Evolutionary conservation across 1,140 invertebrate genomes (phyloP).

Genomic region (Aricia agestis): DNA sequence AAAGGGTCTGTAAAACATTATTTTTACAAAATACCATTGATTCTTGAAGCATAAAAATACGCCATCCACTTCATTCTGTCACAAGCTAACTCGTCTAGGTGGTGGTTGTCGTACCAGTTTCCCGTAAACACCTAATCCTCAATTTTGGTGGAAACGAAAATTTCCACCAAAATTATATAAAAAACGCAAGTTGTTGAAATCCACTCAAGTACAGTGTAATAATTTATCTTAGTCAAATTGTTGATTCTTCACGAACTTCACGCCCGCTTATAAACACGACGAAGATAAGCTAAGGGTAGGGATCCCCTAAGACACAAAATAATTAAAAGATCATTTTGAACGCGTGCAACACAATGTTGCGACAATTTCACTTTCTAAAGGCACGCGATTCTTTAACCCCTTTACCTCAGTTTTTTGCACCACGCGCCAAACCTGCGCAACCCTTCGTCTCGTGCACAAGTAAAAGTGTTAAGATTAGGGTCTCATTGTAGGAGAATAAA

Average conservation of each 20-base stretch:
- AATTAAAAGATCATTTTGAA: conserved; percentile 1
- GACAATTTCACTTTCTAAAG: conserved; percentile 7
- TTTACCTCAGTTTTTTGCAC: not conserved
- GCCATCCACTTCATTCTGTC: no score
- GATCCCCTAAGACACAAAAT: not conserved
- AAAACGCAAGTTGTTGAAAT: no score
- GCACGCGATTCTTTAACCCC: not conserved
- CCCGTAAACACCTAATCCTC: no score
- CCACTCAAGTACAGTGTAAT: no score
- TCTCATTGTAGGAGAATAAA: conserved; percentile 1
- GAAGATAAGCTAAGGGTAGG: not conserved
- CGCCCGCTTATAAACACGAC: not conserved
- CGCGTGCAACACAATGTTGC: conserved; percentile 1
- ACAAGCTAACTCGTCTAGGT: no score
- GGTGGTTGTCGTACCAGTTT: no score
- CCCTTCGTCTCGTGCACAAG: conserved; percentile 4
- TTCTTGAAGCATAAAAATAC: no score
- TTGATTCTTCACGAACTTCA: not conserved
- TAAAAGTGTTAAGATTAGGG: conserved; percentile 11
- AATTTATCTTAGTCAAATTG: no score
- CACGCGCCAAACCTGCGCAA: conserved; percentile 3
- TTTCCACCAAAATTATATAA: no score
- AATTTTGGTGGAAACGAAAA: no score
- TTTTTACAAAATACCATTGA: no score
- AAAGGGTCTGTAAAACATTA: no score